Conservation (phyloP, 37 sponge, comb jelly and placozoan species). For the Halisarca cf. caerulea region DNA sequence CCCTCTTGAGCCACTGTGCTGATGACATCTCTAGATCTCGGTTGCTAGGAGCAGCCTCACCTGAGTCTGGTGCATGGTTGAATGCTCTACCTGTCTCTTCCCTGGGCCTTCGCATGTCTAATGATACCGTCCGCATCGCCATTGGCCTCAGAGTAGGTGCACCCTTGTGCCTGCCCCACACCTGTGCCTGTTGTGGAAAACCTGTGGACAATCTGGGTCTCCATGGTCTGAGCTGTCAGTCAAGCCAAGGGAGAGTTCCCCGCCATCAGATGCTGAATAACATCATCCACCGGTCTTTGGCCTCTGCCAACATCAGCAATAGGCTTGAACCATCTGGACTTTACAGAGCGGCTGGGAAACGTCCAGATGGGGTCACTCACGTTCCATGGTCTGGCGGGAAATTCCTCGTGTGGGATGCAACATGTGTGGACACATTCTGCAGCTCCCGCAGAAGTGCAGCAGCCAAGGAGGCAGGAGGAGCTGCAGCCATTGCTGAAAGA, state of each 20-base stretch:
- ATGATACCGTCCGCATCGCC: slow-evolving; percentile 16
- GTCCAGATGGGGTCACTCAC: slow-evolving; percentile 8
- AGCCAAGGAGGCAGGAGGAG: not conserved
- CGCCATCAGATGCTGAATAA: not conserved
- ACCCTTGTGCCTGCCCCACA: not conserved
- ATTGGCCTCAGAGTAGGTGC: slow-evolving; percentile 18
- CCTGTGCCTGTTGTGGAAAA: not conserved
- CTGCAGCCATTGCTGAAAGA: slow-evolving; percentile 2
- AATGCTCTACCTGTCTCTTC: slow-evolving; percentile 7
- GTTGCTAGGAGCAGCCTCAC: not conserved
- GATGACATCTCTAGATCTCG: not conserved
- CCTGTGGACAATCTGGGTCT: not conserved
- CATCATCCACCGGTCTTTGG: slow-evolving; percentile 1
- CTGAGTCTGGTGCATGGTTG: slow-evolving; percentile 10
- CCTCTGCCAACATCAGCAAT: not conserved
- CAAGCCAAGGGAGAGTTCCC: not conserved
- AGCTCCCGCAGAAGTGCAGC: not conserved
- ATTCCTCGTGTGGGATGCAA: slow-evolving; percentile 14
- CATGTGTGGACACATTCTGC: not conserved
- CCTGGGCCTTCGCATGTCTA: slow-evolving; percentile 13
- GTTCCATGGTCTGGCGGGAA: slow-evolving; percentile 19
- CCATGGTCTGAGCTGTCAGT: slow-evolving; percentile 10
- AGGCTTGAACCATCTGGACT: slow-evolving; percentile 17
- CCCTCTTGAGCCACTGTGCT: not conserved
- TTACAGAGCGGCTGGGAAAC: not conserved